A percentile compares a stretch with the other conserved stretches of the same genome.
These are phyloP conservation scores for Galleria mellonella DNA, from an alignment of 1,140 invertebrate species.

Conservation along the genomic window DNA sequence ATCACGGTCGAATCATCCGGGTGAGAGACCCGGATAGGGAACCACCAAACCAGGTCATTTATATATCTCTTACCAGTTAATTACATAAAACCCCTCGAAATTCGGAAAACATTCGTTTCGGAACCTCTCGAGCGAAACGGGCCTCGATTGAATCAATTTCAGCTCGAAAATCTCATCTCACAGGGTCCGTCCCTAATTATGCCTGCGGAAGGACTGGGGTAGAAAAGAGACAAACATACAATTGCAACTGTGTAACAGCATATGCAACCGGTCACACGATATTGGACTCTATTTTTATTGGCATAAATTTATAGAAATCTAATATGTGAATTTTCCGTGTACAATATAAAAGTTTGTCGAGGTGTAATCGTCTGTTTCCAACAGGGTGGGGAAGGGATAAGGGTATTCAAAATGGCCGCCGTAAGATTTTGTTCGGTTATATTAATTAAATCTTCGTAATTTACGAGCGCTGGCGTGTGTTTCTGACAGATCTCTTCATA, in stretches of 20 bases:
- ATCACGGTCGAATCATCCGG: too few species aligned
- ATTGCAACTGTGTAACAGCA: constrained; percentile 16
- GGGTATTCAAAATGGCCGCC: constrained; percentile 63
- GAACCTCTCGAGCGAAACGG: constrained; percentile 55
- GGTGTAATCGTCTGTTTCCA: constrained; percentile 64
- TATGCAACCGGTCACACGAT: constrained; percentile 1
- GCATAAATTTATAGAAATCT: constrained; percentile 10
- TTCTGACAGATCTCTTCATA: constrained; percentile 20
- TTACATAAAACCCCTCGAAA: neutral
- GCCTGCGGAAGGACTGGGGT: constrained; percentile 55
- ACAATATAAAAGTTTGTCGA: constrained; percentile 34
- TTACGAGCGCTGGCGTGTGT: constrained; percentile 52
- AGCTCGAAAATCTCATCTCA: constrained; percentile 65
- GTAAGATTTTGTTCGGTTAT: constrained; percentile 69
- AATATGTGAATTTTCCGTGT: constrained; percentile 2
- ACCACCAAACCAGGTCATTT: too few species aligned
- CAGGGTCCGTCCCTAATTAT: constrained; percentile 69
- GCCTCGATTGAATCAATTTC: constrained; percentile 71
- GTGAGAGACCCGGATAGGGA: too few species aligned
- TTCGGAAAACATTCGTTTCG: constrained; percentile 18
- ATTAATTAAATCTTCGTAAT: constrained; percentile 73
- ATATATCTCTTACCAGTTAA: too few species aligned
- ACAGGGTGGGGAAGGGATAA: constrained; percentile 46
- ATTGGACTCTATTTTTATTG: constrained; percentile 7
- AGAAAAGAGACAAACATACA: constrained; percentile 46